Percentiles rank a stretch among this genome's conserved stretches.
Evolutionary conservation across 2,888 invertebrate species (phyloP).

Genomic region (Drosophila pegasa): DNA sequence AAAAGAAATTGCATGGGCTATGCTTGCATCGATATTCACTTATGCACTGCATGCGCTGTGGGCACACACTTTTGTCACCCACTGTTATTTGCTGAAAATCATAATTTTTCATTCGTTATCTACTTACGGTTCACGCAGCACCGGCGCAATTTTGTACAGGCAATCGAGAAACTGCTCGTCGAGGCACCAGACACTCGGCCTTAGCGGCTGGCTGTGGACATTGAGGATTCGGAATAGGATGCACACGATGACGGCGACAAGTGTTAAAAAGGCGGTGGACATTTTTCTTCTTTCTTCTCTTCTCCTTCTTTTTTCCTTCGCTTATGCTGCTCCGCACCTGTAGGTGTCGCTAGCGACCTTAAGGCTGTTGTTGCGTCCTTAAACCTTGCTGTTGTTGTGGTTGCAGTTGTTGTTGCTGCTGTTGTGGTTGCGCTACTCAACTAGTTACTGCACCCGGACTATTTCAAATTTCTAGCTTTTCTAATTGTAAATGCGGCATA

Average conservation of each 20-base stretch:
- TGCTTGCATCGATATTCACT: conserved; percentile 19
- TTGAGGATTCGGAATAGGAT: conserved; percentile 93
- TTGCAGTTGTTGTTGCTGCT: conserved; percentile 12
- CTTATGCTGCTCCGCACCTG: conserved; percentile 28
- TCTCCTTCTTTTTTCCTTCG: background rate
- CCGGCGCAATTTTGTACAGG: conserved; percentile 91
- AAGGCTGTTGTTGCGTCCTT: conserved; percentile 18
- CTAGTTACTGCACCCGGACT: conserved; percentile 5
- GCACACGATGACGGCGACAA: conserved; percentile 92
- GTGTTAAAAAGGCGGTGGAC: conserved; percentile 93
- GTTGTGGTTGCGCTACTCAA: background rate
- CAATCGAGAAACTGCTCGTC: conserved; percentile 91
- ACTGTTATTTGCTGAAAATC: background rate
- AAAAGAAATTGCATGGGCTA: conserved; percentile 17
- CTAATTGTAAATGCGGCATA: background rate
- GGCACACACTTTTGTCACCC: background rate
- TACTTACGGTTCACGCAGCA: conserved; percentile 93
- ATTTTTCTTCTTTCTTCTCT: conserved; percentile 84
- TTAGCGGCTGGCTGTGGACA: conserved; percentile 92
- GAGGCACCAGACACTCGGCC: conserved; percentile 91
- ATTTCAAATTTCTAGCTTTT: background rate
- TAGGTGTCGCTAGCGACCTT: conserved; percentile 25
- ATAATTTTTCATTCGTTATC: conserved; percentile 5
- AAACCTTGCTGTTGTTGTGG: conserved; percentile 18
- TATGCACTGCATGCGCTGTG: background rate